A percentile compares a stretch with the other conserved stretches of the same genome.
These are phyloP conservation scores for Brachyistius frenatus DNA, from an alignment of 2,113 vertebrate species.

Conservation along the genomic window DNA sequence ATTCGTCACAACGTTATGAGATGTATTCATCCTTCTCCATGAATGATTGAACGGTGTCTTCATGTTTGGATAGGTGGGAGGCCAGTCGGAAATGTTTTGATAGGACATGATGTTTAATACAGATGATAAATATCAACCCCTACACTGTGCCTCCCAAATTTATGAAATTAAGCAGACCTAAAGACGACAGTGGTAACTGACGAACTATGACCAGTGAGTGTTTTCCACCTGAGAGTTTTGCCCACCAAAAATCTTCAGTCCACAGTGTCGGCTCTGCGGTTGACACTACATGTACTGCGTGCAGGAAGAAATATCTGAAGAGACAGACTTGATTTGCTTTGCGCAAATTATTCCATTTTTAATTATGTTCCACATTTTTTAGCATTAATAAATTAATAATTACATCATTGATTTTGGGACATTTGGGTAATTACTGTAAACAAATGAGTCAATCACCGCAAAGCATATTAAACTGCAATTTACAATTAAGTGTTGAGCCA, in stretches of 20 bases:
- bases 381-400: conserved; percentile 57
- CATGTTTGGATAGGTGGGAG: not conserved
- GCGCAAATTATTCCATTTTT: conserved; percentile 52
- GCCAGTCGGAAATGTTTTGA: conserved; percentile 8
- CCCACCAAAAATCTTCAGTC: not conserved
- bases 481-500: not conserved
- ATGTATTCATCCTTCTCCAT: conserved; percentile 10
- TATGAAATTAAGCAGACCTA: conserved; percentile 7
- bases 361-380: conserved; percentile 44
- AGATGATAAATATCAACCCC: not conserved
- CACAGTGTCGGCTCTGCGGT: conserved; percentile 7
- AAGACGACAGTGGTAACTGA: conserved; percentile 1
- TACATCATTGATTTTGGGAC: conserved; percentile 58
- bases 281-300: conserved; percentile 23
- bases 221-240: conserved; percentile 3
- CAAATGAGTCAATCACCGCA: conserved; percentile 49
- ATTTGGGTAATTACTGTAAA: conserved; percentile 66
- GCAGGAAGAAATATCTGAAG: not conserved
- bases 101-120: not conserved
- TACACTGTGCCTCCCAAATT: not conserved
- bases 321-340: conserved; percentile 28
- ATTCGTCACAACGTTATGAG: conserved; percentile 14
- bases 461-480: conserved; percentile 29
- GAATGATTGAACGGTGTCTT: conserved; percentile 23
- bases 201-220: conserved; percentile 3